These are phyloP conservation scores for Menidia beryllina DNA, from an alignment of 2,113 vertebrate genomes.

Conservation along the genomic window DNA sequence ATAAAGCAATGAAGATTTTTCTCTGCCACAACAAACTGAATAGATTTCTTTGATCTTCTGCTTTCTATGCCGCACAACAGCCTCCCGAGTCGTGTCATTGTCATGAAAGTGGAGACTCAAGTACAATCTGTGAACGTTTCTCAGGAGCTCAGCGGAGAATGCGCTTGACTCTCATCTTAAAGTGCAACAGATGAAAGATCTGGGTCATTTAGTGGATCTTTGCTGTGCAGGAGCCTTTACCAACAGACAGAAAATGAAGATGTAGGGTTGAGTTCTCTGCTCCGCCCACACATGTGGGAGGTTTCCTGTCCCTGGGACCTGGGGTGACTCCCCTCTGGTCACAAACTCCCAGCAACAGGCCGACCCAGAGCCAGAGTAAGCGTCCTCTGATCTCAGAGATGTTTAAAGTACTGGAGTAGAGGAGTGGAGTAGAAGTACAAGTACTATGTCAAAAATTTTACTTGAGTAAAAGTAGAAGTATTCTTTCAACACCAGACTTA, in stretches of 20 bases:
- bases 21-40: slow-evolving; percentile 1
- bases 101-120: slow-evolving; percentile 14
- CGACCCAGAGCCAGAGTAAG: slow-evolving; percentile 20
- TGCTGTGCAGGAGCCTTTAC: slow-evolving; percentile 33
- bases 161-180: no score
- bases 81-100: slow-evolving; percentile 18
- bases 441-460: no score
- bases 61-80: neutral
- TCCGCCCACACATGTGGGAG: slow-evolving; percentile 14
- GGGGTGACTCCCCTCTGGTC: slow-evolving; percentile 61
- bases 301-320: slow-evolving; percentile 48
- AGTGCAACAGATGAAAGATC: slow-evolving; percentile 74
- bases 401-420: no score
- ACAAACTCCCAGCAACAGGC: slow-evolving; percentile 20
- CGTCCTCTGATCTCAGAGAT: slow-evolving; percentile 21
- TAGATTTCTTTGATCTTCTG: slow-evolving; percentile 20
- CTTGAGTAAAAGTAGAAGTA: no score
- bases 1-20: slow-evolving; percentile 23
- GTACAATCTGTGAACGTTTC: slow-evolving; percentile 50
- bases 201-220: slow-evolving; percentile 56
- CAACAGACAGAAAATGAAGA: slow-evolving; percentile 26
- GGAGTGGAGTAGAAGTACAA: no score
- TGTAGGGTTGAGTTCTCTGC: slow-evolving; percentile 23
- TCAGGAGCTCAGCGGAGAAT: no score
- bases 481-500: no score